phyloP scores from a whole-genome alignment of 2,797 vertebrate species.

The Sebastes diploproa region DNA sequence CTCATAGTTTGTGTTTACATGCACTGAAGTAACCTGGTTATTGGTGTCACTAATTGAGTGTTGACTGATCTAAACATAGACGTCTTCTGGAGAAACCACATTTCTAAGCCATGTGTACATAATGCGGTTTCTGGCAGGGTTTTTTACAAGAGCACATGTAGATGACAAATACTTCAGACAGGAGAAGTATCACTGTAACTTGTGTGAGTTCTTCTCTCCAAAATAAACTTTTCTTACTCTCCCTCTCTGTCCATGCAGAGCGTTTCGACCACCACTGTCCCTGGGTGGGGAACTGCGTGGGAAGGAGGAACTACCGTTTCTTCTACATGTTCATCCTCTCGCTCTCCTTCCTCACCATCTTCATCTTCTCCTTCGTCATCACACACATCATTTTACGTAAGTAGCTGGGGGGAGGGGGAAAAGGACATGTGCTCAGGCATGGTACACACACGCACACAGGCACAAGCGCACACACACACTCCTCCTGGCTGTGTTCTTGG shows the following conservation, averaged over 20 bases:
- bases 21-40: conserved; percentile 8
- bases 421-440: neutral
- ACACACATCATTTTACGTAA: conserved; percentile 98
- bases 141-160: neutral
- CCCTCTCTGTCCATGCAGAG: conserved; percentile 79
- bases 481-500: conserved; percentile 34
- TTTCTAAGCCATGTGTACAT: neutral
- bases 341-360: conserved; percentile 99
- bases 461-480: neutral
- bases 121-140: neutral
- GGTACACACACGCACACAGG: neutral
- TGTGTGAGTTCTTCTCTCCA: neutral
- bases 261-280: conserved; percentile 99
- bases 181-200: neutral
- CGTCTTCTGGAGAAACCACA: neutral
- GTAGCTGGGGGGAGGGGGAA: conserved; percentile 66
- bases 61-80: neutral
- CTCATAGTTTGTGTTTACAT: neutral
- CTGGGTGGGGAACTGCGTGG: conserved; percentile 99
- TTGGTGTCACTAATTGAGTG: neutral
- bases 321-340: conserved; percentile 99
- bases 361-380: conserved; percentile 98
- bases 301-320: conserved; percentile 99
- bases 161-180: neutral
- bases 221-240: conserved; percentile 6